These are phyloP conservation scores for Cygnus olor DNA, from an alignment of 2,797 vertebrate species.

Conservation along the genomic window DNA sequence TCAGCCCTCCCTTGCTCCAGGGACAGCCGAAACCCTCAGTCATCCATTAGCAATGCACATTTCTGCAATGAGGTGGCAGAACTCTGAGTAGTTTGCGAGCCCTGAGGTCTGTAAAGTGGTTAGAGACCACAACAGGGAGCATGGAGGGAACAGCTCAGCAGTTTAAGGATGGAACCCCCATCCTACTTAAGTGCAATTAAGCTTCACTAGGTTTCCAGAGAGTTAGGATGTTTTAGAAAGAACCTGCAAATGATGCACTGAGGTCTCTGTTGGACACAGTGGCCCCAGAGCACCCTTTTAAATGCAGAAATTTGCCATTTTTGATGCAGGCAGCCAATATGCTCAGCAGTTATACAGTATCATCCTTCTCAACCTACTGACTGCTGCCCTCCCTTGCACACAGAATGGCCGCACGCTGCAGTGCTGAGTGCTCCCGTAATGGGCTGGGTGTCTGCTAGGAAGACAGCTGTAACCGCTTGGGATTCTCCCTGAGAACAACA, in stretches of 20 bases:
- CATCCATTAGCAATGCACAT: background rate
- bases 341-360: rapidly evolving
- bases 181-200: background rate
- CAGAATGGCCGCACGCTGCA: rapidly evolving
- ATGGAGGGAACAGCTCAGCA: background rate
- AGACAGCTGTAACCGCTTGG: background rate
- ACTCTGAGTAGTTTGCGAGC: background rate
- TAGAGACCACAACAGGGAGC: background rate
- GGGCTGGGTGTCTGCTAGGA: rapidly evolving
- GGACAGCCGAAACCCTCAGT: background rate
- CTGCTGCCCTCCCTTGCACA: rapidly evolving
- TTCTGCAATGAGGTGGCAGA: background rate
- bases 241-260: background rate
- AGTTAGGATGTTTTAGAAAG: background rate
- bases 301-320: background rate
- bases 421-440: rapidly evolving
- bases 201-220: background rate
- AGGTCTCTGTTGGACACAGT: background rate
- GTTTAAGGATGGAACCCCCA: background rate
- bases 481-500: background rate
- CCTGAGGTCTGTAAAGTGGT: background rate
- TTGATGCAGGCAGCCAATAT: rapidly evolving
- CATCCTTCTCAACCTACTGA: background rate
- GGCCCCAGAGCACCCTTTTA: background rate
- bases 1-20: background rate